These are phyloP conservation scores for Deilephila elpenor DNA, from an alignment of 2,888 invertebrate species.

Conservation along the genomic window DNA sequence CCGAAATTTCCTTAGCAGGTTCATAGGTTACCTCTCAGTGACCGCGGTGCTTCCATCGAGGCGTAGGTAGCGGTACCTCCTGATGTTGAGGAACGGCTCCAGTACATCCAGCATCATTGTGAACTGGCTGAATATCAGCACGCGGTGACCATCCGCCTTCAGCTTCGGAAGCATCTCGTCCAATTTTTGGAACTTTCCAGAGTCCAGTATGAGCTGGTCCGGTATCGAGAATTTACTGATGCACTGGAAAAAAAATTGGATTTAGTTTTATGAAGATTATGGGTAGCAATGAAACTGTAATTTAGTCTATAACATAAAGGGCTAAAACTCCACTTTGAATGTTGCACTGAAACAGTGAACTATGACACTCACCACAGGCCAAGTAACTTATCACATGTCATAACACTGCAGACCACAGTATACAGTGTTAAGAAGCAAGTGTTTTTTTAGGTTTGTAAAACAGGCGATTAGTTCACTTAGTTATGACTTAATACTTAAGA, in stretches of 20 bases:
- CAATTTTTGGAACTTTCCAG: slow-evolving; percentile 94
- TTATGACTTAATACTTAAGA: no score
- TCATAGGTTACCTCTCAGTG: slow-evolving; percentile 84
- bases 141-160: slow-evolving; percentile 90
- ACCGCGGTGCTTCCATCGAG: slow-evolving; percentile 97
- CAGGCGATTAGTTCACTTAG: no score
- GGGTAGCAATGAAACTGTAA: no score
- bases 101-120: slow-evolving; percentile 97
- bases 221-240: slow-evolving; percentile 87
- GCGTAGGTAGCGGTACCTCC: slow-evolving; percentile 90
- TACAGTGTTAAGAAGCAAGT: no score
- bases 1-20: no score
- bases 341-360: no score
- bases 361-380: no score
- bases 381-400: no score
- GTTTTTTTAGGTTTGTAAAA: no score
- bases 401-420: no score
- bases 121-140: slow-evolving; percentile 98
- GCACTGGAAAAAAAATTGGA: slow-evolving; percentile 70
- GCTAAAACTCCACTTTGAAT: no score
- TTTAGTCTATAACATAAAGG: no score
- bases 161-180: slow-evolving; percentile 91
- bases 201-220: slow-evolving; percentile 88
- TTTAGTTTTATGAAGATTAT: neutral
- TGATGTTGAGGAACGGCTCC: slow-evolving; percentile 92